A percentile compares a stretch with the other conserved stretches of the same genome.
Conservation (phyloP, 2,888 invertebrate genomes). For the Plebejus melissa region DNA sequence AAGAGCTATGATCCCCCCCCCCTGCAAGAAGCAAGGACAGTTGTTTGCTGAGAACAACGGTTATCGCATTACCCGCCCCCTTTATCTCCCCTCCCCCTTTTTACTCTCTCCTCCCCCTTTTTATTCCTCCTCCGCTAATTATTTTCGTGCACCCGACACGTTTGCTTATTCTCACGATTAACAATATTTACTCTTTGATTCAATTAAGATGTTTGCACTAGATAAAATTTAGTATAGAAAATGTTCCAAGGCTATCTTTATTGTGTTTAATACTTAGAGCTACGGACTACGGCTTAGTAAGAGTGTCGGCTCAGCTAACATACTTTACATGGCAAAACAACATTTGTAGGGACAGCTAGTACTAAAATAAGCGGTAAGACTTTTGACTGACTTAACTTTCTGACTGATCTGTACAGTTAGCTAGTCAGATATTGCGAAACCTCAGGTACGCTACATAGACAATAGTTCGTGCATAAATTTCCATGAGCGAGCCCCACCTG, state of each 20-base stretch:
- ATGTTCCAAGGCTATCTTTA: background rate
- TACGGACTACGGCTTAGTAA: background rate
- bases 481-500: constrained; percentile 19
- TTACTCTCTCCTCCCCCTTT: background rate
- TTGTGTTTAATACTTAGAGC: no score
- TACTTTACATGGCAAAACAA: no score
- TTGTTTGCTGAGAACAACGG: background rate
- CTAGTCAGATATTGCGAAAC: background rate
- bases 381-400: no score
- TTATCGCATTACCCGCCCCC: constrained; percentile 4
- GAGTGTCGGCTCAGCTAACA: background rate
- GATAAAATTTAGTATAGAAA: background rate
- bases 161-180: constrained; percentile 15
- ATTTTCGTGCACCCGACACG: constrained; percentile 6
- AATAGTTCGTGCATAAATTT: constrained; percentile 24
- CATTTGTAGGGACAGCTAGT: no score
- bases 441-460: background rate
- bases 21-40: background rate
- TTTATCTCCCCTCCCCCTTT: background rate
- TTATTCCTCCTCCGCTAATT: background rate
- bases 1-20: background rate
- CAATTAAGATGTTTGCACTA: constrained; percentile 16
- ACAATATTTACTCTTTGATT: constrained; percentile 16
- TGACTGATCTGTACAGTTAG: no score
- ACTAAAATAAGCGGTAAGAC: no score